Evolutionary conservation across 1,140 invertebrate species (phyloP).

Genomic region (Drosophila arizonae): DNA sequence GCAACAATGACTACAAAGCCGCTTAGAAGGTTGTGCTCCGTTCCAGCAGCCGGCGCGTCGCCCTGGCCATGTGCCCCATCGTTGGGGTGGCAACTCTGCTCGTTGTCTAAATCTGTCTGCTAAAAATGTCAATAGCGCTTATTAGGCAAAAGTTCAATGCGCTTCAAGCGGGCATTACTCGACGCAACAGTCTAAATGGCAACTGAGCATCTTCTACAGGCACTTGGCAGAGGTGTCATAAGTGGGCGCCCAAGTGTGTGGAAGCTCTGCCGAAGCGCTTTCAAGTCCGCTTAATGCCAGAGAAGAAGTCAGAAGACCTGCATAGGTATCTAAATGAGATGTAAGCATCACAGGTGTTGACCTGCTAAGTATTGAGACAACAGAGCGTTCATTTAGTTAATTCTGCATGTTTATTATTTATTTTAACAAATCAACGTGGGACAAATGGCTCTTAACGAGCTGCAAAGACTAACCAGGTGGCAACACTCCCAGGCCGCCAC

Average conservation of each 20-base stretch:
- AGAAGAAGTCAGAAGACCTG: background rate
- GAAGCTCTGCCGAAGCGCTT: background rate
- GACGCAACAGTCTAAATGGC: constrained; percentile 7
- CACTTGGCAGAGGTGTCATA: constrained; percentile 20
- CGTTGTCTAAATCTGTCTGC: constrained; percentile 41
- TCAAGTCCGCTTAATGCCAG: background rate
- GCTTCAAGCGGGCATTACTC: constrained; percentile 25
- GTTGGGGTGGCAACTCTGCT: constrained; percentile 18
- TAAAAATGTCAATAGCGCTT: constrained; percentile 70
- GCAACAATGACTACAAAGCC: constrained; percentile 32
- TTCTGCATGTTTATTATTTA: too few species aligned
- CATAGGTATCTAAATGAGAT: constrained; percentile 41
- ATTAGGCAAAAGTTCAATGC: constrained; percentile 70
- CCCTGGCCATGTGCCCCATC: background rate
- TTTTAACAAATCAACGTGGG: too few species aligned
- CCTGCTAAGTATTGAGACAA: too few species aligned
- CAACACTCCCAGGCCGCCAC: too few species aligned
- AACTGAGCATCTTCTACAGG: constrained; percentile 15
- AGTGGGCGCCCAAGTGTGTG: constrained; percentile 1
- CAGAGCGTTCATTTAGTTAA: too few species aligned
- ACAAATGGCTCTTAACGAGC: too few species aligned
- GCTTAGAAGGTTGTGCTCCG: background rate
- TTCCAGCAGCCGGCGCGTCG: background rate
- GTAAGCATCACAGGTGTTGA: background rate
- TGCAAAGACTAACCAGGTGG: too few species aligned